Conservation (phyloP, 2,888 invertebrate species). For the Melolontha melolontha region DNA sequence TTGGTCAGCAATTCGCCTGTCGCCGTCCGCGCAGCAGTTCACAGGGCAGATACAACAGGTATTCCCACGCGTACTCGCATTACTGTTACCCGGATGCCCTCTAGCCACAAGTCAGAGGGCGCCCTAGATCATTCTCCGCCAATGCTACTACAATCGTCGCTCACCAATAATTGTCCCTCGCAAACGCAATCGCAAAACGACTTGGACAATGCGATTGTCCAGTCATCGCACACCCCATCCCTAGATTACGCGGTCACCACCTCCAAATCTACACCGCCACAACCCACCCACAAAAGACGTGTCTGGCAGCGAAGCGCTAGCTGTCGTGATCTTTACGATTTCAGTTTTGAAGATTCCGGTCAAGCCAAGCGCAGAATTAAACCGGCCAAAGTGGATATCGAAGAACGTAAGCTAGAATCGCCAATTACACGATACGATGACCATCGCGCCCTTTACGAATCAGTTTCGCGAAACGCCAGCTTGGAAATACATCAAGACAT, state of each 20-base stretch:
- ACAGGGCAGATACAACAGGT: slow-evolving; percentile 66
- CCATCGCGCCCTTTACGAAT: slow-evolving; percentile 73
- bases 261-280: slow-evolving; percentile 55
- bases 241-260: slow-evolving; percentile 29
- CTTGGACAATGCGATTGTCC: slow-evolving; percentile 52
- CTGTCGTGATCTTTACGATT: slow-evolving; percentile 85
- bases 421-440: slow-evolving; percentile 81
- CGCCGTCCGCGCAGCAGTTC: slow-evolving; percentile 69
- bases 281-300: slow-evolving; percentile 64
- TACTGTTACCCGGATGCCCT: slow-evolving; percentile 68
- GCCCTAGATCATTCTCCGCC: slow-evolving; percentile 67
- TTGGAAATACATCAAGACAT: slow-evolving; percentile 78
- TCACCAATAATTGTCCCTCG: slow-evolving; percentile 57
- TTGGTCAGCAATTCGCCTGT: slow-evolving; percentile 66
- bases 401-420: slow-evolving; percentile 71
- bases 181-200: slow-evolving; percentile 65
- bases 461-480: slow-evolving; percentile 72
- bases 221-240: slow-evolving; percentile 2
- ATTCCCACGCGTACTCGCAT: slow-evolving; percentile 61
- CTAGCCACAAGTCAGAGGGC: slow-evolving; percentile 70
- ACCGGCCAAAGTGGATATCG: slow-evolving; percentile 61
- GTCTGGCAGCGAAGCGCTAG: slow-evolving; percentile 85
- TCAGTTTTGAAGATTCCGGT: slow-evolving; percentile 79
- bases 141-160: slow-evolving; percentile 39
- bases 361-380: slow-evolving; percentile 73